A percentile compares a stretch with the other conserved stretches of the same genome.
Evolutionary conservation across 2,797 vertebrate genomes (phyloP).

Genomic region (Acanthopagrus latus): DNA sequence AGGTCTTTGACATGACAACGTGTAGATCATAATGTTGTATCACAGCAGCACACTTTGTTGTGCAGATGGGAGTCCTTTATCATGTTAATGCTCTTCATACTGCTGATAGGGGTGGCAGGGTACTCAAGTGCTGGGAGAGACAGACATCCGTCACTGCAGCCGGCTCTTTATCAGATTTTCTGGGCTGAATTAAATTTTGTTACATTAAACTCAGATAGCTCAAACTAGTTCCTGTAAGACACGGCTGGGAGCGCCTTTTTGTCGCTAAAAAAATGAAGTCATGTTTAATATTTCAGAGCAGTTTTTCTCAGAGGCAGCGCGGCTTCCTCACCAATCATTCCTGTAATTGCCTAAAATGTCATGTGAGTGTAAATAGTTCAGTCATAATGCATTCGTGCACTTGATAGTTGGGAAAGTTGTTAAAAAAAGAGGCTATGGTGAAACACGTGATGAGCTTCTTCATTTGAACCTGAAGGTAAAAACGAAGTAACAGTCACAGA

Average conservation of each 20-base stretch:
- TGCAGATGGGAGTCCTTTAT: conserved; percentile 61
- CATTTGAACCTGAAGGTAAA: conserved; percentile 49
- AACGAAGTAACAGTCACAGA: conserved; percentile 47
- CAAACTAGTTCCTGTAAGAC: conserved; percentile 19
- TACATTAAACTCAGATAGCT: conserved; percentile 48
- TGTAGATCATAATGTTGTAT: conserved; percentile 46
- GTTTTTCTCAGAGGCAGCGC: conserved; percentile 4
- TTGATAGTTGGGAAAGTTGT: not conserved
- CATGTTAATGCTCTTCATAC: conserved; percentile 64
- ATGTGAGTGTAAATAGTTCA: conserved; percentile 12
- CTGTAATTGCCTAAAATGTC: conserved; percentile 32
- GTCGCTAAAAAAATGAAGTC: conserved; percentile 23
- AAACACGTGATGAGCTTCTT: conserved; percentile 32
- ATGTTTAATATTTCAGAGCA: not conserved
- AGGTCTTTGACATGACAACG: conserved; percentile 25
- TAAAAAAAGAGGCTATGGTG: conserved; percentile 2
- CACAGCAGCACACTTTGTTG: conserved; percentile 52
- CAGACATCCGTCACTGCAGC: conserved; percentile 49
- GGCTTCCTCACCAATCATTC: not conserved
- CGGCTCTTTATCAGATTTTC: conserved; percentile 43
- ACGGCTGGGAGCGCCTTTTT: conserved; percentile 1
- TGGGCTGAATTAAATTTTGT: conserved; percentile 37
- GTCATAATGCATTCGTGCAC: conserved; percentile 8
- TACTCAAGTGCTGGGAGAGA: conserved; percentile 41
- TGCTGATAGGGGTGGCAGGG: conserved; percentile 50